phyloP scores from a whole-genome alignment of 2,797 vertebrate species.

The Gephyroberyx darwinii region DNA sequence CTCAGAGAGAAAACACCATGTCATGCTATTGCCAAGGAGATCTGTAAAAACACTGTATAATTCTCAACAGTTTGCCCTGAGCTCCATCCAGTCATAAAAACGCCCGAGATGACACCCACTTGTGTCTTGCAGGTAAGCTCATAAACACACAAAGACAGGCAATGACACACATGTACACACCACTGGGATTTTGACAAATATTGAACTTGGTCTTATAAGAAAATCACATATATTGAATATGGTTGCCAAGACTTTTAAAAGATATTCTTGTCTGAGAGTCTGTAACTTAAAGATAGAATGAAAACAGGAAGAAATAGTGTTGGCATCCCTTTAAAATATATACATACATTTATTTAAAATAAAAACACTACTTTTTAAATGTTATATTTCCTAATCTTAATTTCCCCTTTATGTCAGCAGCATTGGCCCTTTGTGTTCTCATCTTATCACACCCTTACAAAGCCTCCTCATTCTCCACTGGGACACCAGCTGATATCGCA shows the following conservation, averaged over 20 bases:
- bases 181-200: background rate
- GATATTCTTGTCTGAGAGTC: background rate
- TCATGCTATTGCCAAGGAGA: slow-evolving; percentile 55
- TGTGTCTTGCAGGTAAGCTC: slow-evolving; percentile 30
- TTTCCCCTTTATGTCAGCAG: background rate
- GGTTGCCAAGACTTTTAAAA: background rate
- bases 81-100: slow-evolving; percentile 37
- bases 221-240: background rate
- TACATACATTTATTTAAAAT: too few species aligned
- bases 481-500: slow-evolving; percentile 71
- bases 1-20: slow-evolving; percentile 53
- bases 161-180: background rate
- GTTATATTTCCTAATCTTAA: background rate
- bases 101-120: slow-evolving; percentile 40
- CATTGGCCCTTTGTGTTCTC: slow-evolving; percentile 40
- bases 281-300: too few species aligned
- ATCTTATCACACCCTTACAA: slow-evolving; percentile 57
- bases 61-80: slow-evolving; percentile 38
- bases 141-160: slow-evolving; percentile 29
- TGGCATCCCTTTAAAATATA: too few species aligned
- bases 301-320: too few species aligned
- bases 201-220: background rate
- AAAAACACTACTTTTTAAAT: background rate
- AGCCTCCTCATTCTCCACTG: slow-evolving; percentile 37
- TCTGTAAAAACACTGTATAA: slow-evolving; percentile 45